Base-by-base conservation (phyloP, 2,797 vertebrate species). In the Paramormyrops hopkinsi region DNA sequence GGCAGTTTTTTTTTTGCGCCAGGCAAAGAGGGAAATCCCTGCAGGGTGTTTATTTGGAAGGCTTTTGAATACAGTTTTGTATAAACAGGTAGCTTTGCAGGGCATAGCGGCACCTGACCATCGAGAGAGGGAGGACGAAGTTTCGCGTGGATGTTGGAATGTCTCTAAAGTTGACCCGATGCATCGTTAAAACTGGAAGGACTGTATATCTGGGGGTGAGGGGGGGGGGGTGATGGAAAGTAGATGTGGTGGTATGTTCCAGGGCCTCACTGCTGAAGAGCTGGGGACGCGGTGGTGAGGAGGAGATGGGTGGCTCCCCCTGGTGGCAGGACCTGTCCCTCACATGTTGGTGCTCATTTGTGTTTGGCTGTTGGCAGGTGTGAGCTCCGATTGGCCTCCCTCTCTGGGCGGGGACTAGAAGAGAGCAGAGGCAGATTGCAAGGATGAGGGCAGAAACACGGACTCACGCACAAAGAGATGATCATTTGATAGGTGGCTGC, bases 321-420 rank as follows among this genome's bases (percentile, higher is more conserved):
- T 17, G 29, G 12, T 17, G 65, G 65, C 29, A 1, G 65, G 25
- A 37, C 11, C 65, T 5, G 12, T 33, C 65, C 65, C 90, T 99
- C 96, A 99, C 98, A 99, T 99, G 95, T 99, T 99, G 96, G 98
- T 98, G 96, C 97, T 99, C 98, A 99, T 98, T 92, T 97, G 96
- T 90, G 97, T 97, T 95, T 99, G 98, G 96, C 98, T 99, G 96
- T 99, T 99, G 92, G 98, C 98, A 53, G 98, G 97, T 17, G 98
- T 99, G 93, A 99, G 96, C 91, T 99, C 98, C 44, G 98, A 98
- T 96, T 99, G 98, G 95, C 98, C 98, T 87, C 98, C 98, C 95
- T 99, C 98, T 94, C 98, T 96, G 12, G 98, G 98, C 82, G 98
- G 98, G 92, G 98, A 99, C 98, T 99, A 94, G 44, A 89, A 46